Conservation (phyloP, 2,797 vertebrate species). For the Coilia nasus region DNA sequence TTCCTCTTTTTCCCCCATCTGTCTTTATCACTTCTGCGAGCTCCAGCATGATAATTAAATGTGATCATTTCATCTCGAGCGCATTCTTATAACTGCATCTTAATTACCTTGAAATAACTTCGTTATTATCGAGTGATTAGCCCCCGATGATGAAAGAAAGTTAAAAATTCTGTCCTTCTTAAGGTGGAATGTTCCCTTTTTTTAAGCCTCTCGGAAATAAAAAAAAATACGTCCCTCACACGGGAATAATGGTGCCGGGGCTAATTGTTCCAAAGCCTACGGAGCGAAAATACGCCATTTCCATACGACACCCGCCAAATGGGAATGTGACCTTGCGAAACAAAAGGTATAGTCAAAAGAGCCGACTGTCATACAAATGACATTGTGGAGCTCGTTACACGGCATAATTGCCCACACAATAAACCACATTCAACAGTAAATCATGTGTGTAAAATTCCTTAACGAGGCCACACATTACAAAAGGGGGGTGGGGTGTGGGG, state of each 20-base stretch:
- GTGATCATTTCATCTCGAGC: slow-evolving; percentile 9
- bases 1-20: neutral
- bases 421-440: slow-evolving; percentile 15
- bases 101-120: slow-evolving; percentile 28
- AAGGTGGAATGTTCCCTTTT: too few relatives aligned
- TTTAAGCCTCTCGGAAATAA: too few relatives aligned
- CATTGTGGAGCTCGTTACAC: slow-evolving; percentile 15
- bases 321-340: slow-evolving; percentile 4
- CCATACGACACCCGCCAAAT: neutral
- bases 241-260: too few relatives aligned
- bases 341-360: neutral
- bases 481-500: neutral
- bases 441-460: slow-evolving; percentile 11
- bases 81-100: slow-evolving; percentile 25
- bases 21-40: slow-evolving; percentile 22
- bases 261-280: too few relatives aligned
- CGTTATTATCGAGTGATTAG: slow-evolving; percentile 25
- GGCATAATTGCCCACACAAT: slow-evolving; percentile 11
- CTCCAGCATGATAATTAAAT: slow-evolving; percentile 12
- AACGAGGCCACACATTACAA: slow-evolving; percentile 4
- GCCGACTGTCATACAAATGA: neutral
- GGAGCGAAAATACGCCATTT: neutral
- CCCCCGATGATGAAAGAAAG: neutral
- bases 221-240: too few relatives aligned
- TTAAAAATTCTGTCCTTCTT: too few relatives aligned